A percentile compares a stretch with the other conserved stretches of the same genome.
phyloP scores from a whole-genome alignment of 2,888 invertebrate species.

The Melanostoma mellinum region DNA sequence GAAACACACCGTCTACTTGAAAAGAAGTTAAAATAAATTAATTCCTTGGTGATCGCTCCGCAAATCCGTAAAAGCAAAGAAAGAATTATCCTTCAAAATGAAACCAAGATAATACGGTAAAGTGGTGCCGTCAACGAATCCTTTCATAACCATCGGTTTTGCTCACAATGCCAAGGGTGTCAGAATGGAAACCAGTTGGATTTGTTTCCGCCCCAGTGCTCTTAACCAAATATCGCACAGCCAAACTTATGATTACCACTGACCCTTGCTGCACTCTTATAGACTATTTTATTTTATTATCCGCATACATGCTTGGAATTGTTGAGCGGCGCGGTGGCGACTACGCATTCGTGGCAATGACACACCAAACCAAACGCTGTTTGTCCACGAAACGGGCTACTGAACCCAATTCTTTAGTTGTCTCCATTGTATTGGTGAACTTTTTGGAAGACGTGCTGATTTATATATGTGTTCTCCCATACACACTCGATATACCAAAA shows the following conservation, averaged over 20 bases:
- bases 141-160: constrained; percentile 66
- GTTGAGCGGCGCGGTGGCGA: constrained; percentile 25
- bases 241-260: constrained; percentile 56
- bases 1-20: constrained; percentile 22
- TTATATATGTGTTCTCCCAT: constrained; percentile 15
- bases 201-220: constrained; percentile 43
- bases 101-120: constrained; percentile 62
- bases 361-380: constrained; percentile 44
- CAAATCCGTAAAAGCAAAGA: constrained; percentile 37
- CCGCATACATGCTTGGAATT: constrained; percentile 21
- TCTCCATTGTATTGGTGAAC: constrained; percentile 47
- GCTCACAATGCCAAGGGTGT: constrained; percentile 62
- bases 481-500: background rate
- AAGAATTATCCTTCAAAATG: constrained; percentile 65
- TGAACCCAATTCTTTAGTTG: constrained; percentile 39
- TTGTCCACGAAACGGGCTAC: constrained; percentile 50
- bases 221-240: constrained; percentile 57
- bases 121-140: constrained; percentile 70
- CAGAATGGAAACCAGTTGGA: constrained; percentile 57
- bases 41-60: constrained; percentile 21
- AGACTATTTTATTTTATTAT: constrained; percentile 39
- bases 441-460: constrained; percentile 42
- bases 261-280: constrained; percentile 56
- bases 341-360: constrained; percentile 21
- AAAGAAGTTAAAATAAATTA: constrained; percentile 22